Base-by-base conservation (phyloP, 2,888 invertebrate species). In the Cosmopolites sordidus region DNA sequence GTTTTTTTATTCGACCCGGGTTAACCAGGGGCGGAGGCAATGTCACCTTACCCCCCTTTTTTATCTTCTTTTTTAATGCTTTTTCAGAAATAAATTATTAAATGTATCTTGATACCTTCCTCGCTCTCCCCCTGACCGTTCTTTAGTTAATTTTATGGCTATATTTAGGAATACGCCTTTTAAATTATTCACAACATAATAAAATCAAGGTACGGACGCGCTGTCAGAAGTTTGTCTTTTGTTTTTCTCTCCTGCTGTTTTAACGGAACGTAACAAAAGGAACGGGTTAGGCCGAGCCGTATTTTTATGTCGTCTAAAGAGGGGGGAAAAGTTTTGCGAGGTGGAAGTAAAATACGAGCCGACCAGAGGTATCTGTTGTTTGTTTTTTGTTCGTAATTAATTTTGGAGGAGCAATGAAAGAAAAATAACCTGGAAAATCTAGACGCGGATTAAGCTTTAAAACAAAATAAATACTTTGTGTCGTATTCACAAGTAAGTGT, bases 41-140 rank as follows among this genome's bases (percentile, higher is more conserved):
- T 22, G 52, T 46, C 50, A 43, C 49, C 30, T 56, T 60, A 43
- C 41, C 44, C 49, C n/a, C 38, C 11, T 5, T 15, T 50, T 58
- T 60, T 62, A 59, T 16, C 40, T n/a, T 54, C 55, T 59, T 66
- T 66, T 64, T 65, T 61, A 55, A 55, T 59, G 60, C 61, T 62
- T 63, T 64, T 65, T 61, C 57, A 58, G 60, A 65, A 68, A 69
- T 70, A 66, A 69, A 69, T 69, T 69, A 69, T 69, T 68, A 69
- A 71, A 70, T 66, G 68, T 66, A 69, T 69, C 68, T 68, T 68
- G 66, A 66, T 66, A 65, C 67, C 67, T 65, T 66, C 43, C 27
- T 48, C 33, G 51, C 51, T 44, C 42, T 9, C 42, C 40, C 16
- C 17, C 15, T 40, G 3, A 18, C 8, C 53, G 54, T 50, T 48